Evolutionary conservation across 2,113 vertebrate species (phyloP), one percentile per base, ranked within the genome.

Genomic region (Catharus minimus): DNA sequence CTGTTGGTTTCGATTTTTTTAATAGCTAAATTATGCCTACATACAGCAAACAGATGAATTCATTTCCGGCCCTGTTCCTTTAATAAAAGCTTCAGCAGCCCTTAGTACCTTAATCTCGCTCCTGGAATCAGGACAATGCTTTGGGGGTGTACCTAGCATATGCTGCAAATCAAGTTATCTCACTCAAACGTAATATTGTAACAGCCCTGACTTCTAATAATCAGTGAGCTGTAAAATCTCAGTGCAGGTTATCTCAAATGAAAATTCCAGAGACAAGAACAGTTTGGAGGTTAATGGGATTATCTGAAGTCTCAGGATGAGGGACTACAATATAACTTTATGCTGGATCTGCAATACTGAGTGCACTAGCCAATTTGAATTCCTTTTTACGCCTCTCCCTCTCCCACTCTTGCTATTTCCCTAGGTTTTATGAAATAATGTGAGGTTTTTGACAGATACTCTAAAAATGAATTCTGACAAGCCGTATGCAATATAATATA

Each of bases 391-490:
- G 11, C 56, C 53, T 27, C 27, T 77, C 30, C 36, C 8, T 81
- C 64, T 69, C 79, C 52, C 33, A 58, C 11, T 77, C 55, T 65
- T 61, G 33, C 53, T 73, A 3, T 86, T 93, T 94, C 57, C 65
- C 33, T 38, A 15, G 44, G 12, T 88, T 86, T 61, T 78, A 53
- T 62, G 74, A 94, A 90, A 93, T 81, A 86, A 88, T 49, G 32
- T 75, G 32, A 75, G 26, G 14, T 15, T 90, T 95, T 86, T 90
- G 90, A 95, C 68, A 93, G 72, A 83, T 90, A 67, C 22, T 88
- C 23, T 90, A 78, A 88, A 95, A 94, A 95, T 88, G 7, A 81
- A 94, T 78, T 56, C 53, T 95, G 92, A 84, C 88, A 95, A 49
- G 49, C 46, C 28, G 43, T 75, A 68, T 75, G 55, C 73, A 90